A percentile compares a stretch with the other conserved stretches of the same genome.
phyloP scores from a whole-genome alignment of 2,113 vertebrate species.

The Nerophis ophidion region DNA sequence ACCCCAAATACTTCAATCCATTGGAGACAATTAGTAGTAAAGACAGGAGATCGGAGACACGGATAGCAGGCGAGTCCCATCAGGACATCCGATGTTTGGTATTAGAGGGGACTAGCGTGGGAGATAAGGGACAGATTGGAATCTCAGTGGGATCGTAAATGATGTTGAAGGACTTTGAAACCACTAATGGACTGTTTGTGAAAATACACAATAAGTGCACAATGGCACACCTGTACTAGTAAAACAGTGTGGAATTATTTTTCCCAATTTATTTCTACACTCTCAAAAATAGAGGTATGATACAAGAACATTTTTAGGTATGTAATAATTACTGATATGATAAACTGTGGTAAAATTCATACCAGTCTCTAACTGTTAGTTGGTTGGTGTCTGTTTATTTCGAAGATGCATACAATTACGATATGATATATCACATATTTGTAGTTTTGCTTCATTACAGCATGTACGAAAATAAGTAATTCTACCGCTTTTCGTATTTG shows the following conservation, averaged over 20 bases:
- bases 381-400: no score
- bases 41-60: slow-evolving; percentile 37
- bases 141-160: slow-evolving; percentile 1
- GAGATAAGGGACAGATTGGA: slow-evolving; percentile 19
- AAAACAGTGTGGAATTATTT: background rate
- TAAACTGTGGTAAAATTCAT: no score
- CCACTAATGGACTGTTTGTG: background rate
- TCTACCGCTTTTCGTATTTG: no score
- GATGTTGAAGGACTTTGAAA: background rate
- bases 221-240: background rate
- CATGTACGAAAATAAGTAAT: no score
- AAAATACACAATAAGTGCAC: background rate
- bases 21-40: slow-evolving; percentile 45
- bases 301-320: no score
- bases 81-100: slow-evolving; percentile 14
- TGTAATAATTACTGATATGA: no score
- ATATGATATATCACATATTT: no score
- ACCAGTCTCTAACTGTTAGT: no score
- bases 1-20: slow-evolving; percentile 47
- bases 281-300: no score
- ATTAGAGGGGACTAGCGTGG: slow-evolving; percentile 7
- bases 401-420: no score
- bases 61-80: slow-evolving; percentile 37
- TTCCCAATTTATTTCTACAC: no score
- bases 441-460: no score